Percentiles rank a stretch among this genome's conserved stretches.
phyloP scores from a whole-genome alignment of 1,140 invertebrate species.

The Caligus rogercresseyi region DNA sequence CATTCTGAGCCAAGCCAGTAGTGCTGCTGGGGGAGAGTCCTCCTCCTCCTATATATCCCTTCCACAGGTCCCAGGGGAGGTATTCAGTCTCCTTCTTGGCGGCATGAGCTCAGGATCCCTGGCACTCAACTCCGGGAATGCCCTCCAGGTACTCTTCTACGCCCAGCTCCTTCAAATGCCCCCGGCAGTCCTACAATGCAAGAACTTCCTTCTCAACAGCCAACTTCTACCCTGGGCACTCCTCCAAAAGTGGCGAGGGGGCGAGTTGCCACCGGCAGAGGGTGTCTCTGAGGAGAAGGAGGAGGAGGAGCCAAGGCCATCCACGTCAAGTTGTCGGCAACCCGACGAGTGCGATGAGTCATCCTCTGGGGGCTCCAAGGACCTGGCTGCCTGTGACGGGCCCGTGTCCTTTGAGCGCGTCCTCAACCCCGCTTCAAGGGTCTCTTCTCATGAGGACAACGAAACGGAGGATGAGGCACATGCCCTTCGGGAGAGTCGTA shows the following conservation, averaged over 20 bases:
- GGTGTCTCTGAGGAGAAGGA: neutral
- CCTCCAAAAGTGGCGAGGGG: neutral
- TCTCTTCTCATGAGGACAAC: neutral
- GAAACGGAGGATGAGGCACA: constrained; percentile 6
- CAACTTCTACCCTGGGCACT: neutral
- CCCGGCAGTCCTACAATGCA: constrained; percentile 46
- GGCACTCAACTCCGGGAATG: constrained; percentile 47
- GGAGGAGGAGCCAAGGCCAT: neutral
- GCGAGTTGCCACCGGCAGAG: constrained; percentile 19
- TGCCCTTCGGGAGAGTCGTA: neutral
- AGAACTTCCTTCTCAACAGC: constrained; percentile 29
- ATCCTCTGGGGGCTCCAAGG: constrained; percentile 27
- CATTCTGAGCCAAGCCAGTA: no score
- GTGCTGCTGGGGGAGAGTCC: no score
- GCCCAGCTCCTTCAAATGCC: constrained; percentile 57
- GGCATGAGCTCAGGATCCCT: constrained; percentile 58
- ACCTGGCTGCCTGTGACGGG: constrained; percentile 68
- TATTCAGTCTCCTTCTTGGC: constrained; percentile 48
- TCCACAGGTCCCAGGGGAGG: constrained; percentile 42
- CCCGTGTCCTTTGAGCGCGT: constrained; percentile 61
- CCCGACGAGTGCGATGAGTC: neutral
- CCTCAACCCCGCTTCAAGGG: constrained; percentile 43
- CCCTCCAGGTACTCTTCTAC: constrained; percentile 46
- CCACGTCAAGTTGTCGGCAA: neutral
- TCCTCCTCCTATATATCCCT: constrained; percentile 31